These are phyloP conservation scores for Urocolius indicus DNA, from an alignment of 2,113 vertebrate species.

Conservation along the genomic window DNA sequence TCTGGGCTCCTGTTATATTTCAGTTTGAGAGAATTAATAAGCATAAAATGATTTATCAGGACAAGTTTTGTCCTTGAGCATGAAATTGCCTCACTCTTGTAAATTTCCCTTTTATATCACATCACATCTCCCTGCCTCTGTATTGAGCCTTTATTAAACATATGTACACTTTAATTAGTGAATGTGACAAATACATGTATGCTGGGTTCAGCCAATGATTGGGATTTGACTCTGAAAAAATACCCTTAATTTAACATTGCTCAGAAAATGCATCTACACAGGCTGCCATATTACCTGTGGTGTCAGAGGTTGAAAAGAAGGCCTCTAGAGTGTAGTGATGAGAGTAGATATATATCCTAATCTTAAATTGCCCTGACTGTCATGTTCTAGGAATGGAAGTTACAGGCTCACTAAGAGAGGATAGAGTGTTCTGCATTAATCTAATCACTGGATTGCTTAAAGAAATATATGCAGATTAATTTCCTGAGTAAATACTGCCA, in stretches of 20 bases:
- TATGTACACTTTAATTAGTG: background rate
- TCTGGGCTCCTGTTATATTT: background rate
- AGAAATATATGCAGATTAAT: background rate
- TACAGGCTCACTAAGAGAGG: background rate
- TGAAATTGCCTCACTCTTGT: background rate
- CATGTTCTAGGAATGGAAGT: background rate
- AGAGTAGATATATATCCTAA: background rate
- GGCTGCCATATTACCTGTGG: background rate
- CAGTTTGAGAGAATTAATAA: background rate
- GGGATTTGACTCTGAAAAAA: background rate
- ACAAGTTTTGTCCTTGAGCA: background rate
- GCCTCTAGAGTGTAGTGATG: background rate
- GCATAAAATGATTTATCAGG: background rate
- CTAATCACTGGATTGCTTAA: background rate
- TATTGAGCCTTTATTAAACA: background rate
- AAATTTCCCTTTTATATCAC: background rate
- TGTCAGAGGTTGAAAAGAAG: background rate
- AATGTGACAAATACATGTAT: background rate
- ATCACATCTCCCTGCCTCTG: background rate
- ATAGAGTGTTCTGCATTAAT: background rate
- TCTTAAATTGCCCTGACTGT: background rate
- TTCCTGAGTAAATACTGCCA: background rate
- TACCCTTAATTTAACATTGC: background rate
- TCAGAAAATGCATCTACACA: background rate
- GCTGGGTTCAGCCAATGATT: background rate